Evolutionary conservation across 2,113 vertebrate species (phyloP), one percentile per base, ranked within the genome.

Genomic region (Podarcis muralis): DNA sequence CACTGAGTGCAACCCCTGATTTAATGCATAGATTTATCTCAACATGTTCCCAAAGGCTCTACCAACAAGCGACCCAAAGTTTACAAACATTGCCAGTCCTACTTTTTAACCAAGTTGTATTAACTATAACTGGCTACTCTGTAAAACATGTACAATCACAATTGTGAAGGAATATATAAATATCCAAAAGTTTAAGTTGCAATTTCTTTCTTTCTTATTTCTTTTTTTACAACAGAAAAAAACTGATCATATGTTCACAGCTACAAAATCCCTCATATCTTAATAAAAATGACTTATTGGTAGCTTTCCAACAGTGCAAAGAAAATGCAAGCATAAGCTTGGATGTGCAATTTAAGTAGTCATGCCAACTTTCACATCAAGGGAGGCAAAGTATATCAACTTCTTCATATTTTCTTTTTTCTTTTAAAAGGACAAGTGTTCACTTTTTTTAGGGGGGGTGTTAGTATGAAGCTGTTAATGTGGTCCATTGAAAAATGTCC

Each of bases 261-360:
- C 35, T 90, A 84, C 32, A 37, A n/a, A 62, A 40, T 90, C 66
- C 78, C 78, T 71, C 66, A 87, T 62, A 83, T 77, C 68, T 0
- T 0, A 81, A 72, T 78, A 84, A 48, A 81, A 23, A 59, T 81
- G 87, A 85, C 12, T 40, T 59, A 88, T 91, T 87, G 86, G 35
- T 84, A 92, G 62, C 32, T 89, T 93, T 91, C 78, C 81, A 94
- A 78, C 3, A 84, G 80, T 40, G 83, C 72, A 91, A 94, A 87
- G 48, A 88, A 71, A 81, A 43, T 40, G 83, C 84, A 86, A 89
- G 43, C 40, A 80, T 76, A 93, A 94, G 90, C 83, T 57, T 30
- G 35, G 62, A 84, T 66, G 65, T 13, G 3, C 35, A n/a, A 65
- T 74, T 68, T 78, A 68, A 78, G 62, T 69, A 53, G 40, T 78